Evolutionary conservation across 2,113 vertebrate species (phyloP), one percentile per base, ranked within the genome.

Genomic region (Myxocyprinus asiaticus): DNA sequence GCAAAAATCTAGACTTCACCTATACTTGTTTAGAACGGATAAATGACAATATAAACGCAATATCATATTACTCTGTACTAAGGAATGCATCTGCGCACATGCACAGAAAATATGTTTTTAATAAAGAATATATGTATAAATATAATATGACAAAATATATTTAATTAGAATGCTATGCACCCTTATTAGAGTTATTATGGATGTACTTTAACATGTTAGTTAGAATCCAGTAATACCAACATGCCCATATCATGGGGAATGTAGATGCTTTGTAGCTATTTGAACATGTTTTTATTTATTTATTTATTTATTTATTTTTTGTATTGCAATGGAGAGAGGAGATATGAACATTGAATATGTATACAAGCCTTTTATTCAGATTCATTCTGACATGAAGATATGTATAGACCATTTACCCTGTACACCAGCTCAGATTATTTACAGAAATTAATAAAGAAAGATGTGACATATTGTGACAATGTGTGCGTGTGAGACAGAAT

Each of bases 161-260:
- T 92, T 91, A 86, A 91, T 92, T 94, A 93, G 92, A 94, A 93
- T 94, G 93, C 93, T 93, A 93, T 94, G 91, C 93, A 93, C 93
- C 91, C 91, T 93, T 92, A 90, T 83, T 93, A 91, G 88, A 93
- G 88, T 91, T 91, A 91, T 93, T 92, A 87, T 93, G 90, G 93
- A 92, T 93, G 92, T 93, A 92, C 89, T 91, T 94, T 92, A 88
- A 89, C 89, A 86, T 85, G 83, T 92, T 93, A 92, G 87, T 69
- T 91, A 91, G 90, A 76, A 89, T 77, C 74, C 50, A 72, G 80
- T 82, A 56, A 79, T 89, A 90, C 86, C 88, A 87, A 86, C 69
- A 92, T 79, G 62, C 89, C 91, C 91, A 90, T 86, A 67, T 88
- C 85, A 88, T 91, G 90, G 89, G 90, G 89, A 90, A 90, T 91